Base-by-base conservation (phyloP, 1,140 invertebrate genomes). In the Centruroides vittatus region DNA sequence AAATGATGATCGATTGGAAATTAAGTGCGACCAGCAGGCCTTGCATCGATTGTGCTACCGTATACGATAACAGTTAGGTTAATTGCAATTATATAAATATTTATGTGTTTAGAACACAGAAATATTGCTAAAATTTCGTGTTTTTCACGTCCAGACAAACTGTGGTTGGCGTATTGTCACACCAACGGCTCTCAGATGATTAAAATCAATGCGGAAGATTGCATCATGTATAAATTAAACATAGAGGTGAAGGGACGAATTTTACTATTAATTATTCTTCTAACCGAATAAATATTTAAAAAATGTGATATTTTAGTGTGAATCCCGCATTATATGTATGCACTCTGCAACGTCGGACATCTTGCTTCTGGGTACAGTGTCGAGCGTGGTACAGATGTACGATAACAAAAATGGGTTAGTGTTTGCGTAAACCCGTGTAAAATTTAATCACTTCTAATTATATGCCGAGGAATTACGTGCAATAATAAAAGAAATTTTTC, bases 271-370 rank as follows among this genome's bases (percentile, higher is more conserved):
- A 41, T 41, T 41, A 41, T 41, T 41, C 5, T 41, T 41, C 8
- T 41, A 41, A 41, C 41, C 5, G 41, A 8, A 41, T 41, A 41
- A 41, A 6, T 5, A 41, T 41, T 41, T 41, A 41, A 41, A 41
- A 41, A 41, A 41, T 41, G 5, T 41, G 8, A 5, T 6, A 41
- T 41, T 41, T 41, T 41, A 41, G 41, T 41, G 41, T 66, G 75
- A 79, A 65, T 74, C 75, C 47, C 71, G 76, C 10, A 70, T 77
- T 6, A 72, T 77, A 69, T 77, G 74, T 55, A 74, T 77, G 66
- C 69, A 68, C 35, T 62, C 71, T 11, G 63, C 74, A 7, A 64
- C 65, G 35, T 57, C 68, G 10, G 70, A 74, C 53, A 70, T 73
- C 35, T 69, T 78, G 3, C 67, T 79, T 56, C 60, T 78, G 35